Base-by-base conservation (phyloP, 1,140 invertebrate genomes). In the Aradophagus sp. region DNA sequence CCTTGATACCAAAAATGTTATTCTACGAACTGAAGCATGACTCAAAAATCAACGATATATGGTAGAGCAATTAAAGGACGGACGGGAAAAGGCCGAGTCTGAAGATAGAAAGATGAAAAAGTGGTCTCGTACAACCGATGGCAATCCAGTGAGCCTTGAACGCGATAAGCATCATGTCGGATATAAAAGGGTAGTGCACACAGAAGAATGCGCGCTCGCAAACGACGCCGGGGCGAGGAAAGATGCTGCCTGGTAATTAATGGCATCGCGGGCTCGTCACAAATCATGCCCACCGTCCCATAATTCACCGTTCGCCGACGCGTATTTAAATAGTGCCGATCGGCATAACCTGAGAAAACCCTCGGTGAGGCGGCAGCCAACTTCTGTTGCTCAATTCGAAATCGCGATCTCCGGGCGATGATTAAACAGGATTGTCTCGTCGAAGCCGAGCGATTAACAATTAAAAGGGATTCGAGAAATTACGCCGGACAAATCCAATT, bases 191-290 rank as follows among this genome's bases (percentile, higher is more conserved):
- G 47, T 68, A 53, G 55, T 52, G 53, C 44, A 48, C 31, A 20
- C 20, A 20, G 29, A 41, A 34, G 35, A 42, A 44, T 35, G 32
- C 16, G 68, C 23, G 17, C 17, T 42, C 34, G 26, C 36, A 56
- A 15, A 44, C 34, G 73, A 68, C 59, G 68, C 56, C 70, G 76
- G 75, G 76, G 77, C 81, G 81, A 82, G 78, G 79, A 83, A 83
- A 83, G 81, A 83, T 82, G 81, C 76, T 81, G 78, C 66, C 39
- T 41, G 45, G 71, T 82, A 83, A 83, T 83, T 82, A 83, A 83
- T 82, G 79, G 77, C 48, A 72, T 68, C 65, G 72, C 74, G 67
- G 75, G 79, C 77, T 78, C 80, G 75, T 82, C 81, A 78, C 81
- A 83, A 83, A 82, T 83, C 81, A 83, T 75, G 70, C 58, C 56